Evolutionary conservation across 64 coral and sea anemone genomes (phyloP).

Genomic region (Stichodactyla helianthus): DNA sequence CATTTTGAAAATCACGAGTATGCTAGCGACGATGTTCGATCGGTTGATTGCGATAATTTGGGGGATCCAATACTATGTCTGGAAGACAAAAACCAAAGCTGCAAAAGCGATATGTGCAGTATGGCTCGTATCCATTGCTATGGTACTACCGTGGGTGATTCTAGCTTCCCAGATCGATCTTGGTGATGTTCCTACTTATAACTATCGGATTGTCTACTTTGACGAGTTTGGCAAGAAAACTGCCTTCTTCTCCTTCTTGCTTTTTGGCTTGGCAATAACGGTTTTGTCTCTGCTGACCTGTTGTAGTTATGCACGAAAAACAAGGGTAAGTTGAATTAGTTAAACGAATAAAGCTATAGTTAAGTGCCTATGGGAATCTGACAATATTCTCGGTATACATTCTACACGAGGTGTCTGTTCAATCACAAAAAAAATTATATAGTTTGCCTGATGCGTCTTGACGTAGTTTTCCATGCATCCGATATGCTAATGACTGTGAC

Average conservation of each 20-base stretch:
- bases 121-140: background rate
- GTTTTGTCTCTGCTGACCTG: background rate
- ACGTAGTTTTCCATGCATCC: too few species aligned
- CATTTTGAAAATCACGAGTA: conserved; percentile 8
- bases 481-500: too few species aligned
- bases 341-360: too few species aligned
- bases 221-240: background rate
- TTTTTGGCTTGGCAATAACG: background rate
- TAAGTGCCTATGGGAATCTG: too few species aligned
- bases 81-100: conserved; percentile 29
- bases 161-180: background rate
- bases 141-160: background rate
- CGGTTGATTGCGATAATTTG: background rate
- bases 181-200: background rate
- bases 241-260: background rate
- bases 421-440: too few species aligned
- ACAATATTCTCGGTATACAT: too few species aligned
- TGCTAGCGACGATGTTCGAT: conserved; percentile 1
- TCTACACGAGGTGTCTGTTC: too few species aligned
- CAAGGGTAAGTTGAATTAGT: background rate
- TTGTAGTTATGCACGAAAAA: background rate
- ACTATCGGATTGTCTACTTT: background rate
- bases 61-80: background rate
- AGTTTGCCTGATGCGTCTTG: too few species aligned
- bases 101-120: background rate